Evolutionary conservation across 2,113 vertebrate genomes (phyloP).

Genomic region (Tetraodon nigroviridis): DNA sequence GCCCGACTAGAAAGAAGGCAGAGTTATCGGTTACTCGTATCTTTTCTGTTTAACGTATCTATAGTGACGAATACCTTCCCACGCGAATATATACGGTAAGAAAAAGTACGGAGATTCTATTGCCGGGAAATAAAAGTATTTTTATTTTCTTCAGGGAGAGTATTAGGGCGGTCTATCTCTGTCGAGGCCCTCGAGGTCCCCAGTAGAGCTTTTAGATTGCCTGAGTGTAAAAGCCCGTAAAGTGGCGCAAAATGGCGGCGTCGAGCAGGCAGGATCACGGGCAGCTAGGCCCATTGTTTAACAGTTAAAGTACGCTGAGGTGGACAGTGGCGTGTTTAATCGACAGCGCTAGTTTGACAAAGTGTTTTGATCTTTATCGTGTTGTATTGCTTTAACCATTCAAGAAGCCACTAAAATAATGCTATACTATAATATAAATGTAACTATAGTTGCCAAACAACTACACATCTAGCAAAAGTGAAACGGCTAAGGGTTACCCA

Average conservation of each 20-base stretch:
- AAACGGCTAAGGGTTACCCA: constrained; percentile 6
- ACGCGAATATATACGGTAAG: constrained; percentile 65
- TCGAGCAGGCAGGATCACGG: constrained; percentile 76
- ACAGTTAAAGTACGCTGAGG: constrained; percentile 1
- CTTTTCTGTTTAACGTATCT: constrained; percentile 36
- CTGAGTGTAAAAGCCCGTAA: constrained; percentile 72
- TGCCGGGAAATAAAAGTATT: constrained; percentile 11
- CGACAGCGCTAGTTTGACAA: not conserved
- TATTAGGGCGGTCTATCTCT: constrained; percentile 67
- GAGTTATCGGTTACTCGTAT: constrained; percentile 58
- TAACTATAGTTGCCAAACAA: not conserved
- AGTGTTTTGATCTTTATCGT: fast-evolving
- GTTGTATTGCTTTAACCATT: fast-evolving
- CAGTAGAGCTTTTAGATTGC: constrained; percentile 74
- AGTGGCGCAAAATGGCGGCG: constrained; percentile 69
- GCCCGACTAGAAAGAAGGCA: constrained; percentile 78
- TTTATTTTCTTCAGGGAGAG: constrained; percentile 72
- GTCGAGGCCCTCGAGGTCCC: constrained; percentile 78
- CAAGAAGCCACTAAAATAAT: too few relatives aligned
- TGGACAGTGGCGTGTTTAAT: not conserved
- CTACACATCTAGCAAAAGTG: not conserved
- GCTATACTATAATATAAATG: too few relatives aligned
- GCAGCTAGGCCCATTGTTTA: constrained; percentile 67
- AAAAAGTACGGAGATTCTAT: constrained; percentile 29
- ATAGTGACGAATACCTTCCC: constrained; percentile 22